Conservation (phyloP, 2,113 vertebrate genomes). For the Mobula hypostoma region DNA sequence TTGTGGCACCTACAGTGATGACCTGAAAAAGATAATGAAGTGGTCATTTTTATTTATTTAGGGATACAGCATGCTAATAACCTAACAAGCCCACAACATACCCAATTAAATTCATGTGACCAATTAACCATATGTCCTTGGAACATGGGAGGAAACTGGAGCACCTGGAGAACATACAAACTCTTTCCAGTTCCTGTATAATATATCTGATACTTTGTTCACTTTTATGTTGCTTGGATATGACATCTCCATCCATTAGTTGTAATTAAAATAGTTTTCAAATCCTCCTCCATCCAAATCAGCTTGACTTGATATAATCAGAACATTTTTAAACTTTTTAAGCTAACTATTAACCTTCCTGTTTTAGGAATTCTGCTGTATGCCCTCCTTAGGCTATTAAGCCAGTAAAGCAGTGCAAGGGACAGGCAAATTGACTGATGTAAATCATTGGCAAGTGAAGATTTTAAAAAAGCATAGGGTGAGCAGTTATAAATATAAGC, state of each 20-base stretch:
- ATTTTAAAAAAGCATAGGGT: too few species aligned
- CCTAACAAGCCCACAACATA: too few species aligned
- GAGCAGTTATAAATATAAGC: too few species aligned
- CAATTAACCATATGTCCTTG: too few species aligned
- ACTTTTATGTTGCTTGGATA: neutral
- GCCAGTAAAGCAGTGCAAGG: too few species aligned
- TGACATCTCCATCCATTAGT: neutral
- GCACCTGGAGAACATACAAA: too few species aligned
- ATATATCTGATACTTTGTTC: neutral
- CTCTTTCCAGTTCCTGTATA: neutral
- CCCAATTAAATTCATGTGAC: too few species aligned
- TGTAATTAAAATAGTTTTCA: neutral
- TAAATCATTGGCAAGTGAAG: too few species aligned
- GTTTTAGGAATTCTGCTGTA: neutral
- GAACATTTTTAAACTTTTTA: neutral
- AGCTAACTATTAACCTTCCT: neutral
- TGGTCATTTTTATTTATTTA: neutral
- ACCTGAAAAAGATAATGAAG: slow-evolving; percentile 54
- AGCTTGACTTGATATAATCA: neutral
- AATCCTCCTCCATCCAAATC: neutral
- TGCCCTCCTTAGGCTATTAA: too few species aligned
- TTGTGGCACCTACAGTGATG: slow-evolving; percentile 77
- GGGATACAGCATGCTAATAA: too few species aligned
- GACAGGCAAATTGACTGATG: too few species aligned
- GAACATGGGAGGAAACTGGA: too few species aligned